Percentiles rank a stretch among this genome's conserved stretches.
Evolutionary conservation across 2,113 vertebrate genomes (phyloP).

Genomic region (Castor canadensis): DNA sequence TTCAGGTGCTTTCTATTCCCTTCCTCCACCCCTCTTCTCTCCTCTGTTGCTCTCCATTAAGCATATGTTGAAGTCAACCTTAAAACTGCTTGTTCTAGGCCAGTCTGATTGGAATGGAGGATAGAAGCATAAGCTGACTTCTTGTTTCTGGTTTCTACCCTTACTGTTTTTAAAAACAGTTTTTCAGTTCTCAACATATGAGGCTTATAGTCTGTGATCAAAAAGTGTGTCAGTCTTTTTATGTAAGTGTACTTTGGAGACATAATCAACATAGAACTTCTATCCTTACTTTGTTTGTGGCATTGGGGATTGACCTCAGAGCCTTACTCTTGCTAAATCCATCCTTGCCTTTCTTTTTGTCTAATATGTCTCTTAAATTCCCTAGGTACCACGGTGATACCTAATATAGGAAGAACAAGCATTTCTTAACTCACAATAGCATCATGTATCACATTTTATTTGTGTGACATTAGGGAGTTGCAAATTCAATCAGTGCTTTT

Average conservation of each 20-base stretch:
- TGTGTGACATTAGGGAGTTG: neutral
- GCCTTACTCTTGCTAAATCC: too few relatives aligned
- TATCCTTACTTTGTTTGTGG: too few relatives aligned
- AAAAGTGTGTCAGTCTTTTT: neutral
- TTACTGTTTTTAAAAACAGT: neutral
- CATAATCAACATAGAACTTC: neutral
- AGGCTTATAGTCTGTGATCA: neutral
- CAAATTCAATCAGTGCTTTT: neutral
- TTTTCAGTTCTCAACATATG: neutral
- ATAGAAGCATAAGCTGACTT: neutral
- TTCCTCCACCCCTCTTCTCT: neutral
- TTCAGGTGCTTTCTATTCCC: neutral
- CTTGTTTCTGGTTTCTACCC: too few relatives aligned
- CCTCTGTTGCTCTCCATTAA: neutral
- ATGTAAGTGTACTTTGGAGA: neutral
- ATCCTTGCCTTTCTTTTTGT: neutral
- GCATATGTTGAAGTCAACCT: neutral
- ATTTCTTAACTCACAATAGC: too few relatives aligned
- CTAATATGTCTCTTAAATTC: neutral
- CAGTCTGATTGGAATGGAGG: neutral
- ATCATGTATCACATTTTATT: neutral
- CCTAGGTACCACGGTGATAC: neutral
- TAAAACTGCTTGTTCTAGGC: neutral
- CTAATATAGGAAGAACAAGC: neutral
- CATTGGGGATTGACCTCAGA: too few relatives aligned